A percentile compares a stretch with the other conserved stretches of the same genome.
Evolutionary conservation across 2,888 invertebrate genomes (phyloP).

Genomic region (Tetropium fuscum): DNA sequence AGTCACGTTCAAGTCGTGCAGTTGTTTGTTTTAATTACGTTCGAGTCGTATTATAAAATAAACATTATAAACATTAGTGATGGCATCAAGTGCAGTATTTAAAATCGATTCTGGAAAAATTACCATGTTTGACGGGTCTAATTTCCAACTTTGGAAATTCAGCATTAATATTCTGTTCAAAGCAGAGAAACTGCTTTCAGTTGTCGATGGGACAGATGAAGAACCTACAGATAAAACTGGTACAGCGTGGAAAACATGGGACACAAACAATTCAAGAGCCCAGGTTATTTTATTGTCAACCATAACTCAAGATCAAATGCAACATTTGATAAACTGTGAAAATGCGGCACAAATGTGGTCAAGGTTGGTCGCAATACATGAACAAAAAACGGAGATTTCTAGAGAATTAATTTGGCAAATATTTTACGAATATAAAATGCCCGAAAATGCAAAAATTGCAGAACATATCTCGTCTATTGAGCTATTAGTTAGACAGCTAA

Average conservation of each 20-base stretch:
- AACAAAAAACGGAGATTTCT: slow-evolving; percentile 9
- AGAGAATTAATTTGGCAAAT: slow-evolving; percentile 6
- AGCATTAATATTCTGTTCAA: slow-evolving; percentile 19
- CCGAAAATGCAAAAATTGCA: no score
- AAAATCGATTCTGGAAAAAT: background rate
- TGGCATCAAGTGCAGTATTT: no score
- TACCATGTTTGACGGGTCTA: slow-evolving; percentile 2
- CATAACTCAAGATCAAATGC: slow-evolving; percentile 28
- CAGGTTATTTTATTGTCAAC: slow-evolving; percentile 29
- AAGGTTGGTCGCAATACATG: slow-evolving; percentile 8
- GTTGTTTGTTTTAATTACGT: no score
- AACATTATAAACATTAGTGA: no score
- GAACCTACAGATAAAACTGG: slow-evolving; percentile 10
- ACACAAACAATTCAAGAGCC: slow-evolving; percentile 26
- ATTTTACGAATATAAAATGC: background rate
- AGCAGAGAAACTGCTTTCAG: slow-evolving; percentile 26
- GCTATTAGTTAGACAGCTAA: slow-evolving; percentile 9
- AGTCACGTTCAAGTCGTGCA: no score
- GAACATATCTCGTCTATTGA: no score
- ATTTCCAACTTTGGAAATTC: slow-evolving; percentile 10
- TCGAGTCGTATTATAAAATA: no score
- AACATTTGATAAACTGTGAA: slow-evolving; percentile 23
- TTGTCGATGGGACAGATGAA: slow-evolving; percentile 19
- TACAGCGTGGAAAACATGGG: slow-evolving; percentile 21
- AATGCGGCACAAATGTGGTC: slow-evolving; percentile 2